These are phyloP conservation scores for Thomomys bottae DNA, from an alignment of 2,113 vertebrate species.

Conservation along the genomic window DNA sequence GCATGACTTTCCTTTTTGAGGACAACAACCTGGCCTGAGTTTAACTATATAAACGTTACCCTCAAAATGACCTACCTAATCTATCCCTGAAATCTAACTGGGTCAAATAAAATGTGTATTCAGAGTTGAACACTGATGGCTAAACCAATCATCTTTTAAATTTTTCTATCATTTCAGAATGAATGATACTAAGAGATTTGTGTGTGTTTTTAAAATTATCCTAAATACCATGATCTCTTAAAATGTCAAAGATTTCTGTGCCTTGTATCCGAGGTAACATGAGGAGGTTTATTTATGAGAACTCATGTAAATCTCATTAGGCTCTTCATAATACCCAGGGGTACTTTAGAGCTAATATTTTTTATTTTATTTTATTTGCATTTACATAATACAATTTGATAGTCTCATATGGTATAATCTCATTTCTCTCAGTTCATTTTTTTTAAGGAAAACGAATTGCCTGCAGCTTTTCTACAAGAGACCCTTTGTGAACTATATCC, in stretches of 20 bases:
- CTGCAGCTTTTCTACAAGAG: conserved; percentile 61
- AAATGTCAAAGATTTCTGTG: conserved; percentile 21
- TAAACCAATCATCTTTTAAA: neutral
- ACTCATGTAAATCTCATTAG: conserved; percentile 61
- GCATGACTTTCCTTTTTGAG: conserved; percentile 48
- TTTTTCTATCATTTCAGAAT: neutral
- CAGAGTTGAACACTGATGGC: neutral
- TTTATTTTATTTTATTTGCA: conserved; percentile 62
- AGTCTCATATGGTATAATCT: conserved; percentile 74
- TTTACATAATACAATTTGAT: conserved; percentile 61
- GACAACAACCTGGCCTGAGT: neutral
- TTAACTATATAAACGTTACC: neutral
- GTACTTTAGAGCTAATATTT: conserved; percentile 43
- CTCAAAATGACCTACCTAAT: neutral
- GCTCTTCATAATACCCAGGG: conserved; percentile 57
- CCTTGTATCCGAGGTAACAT: neutral
- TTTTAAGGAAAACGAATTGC: conserved; percentile 44
- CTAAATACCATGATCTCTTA: neutral
- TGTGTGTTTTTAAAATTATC: neutral
- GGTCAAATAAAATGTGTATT: neutral
- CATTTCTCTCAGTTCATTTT: conserved; percentile 68
- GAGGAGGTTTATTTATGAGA: conserved; percentile 61
- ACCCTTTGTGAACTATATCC: conserved; percentile 49
- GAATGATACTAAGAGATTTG: neutral
- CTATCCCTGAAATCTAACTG: neutral